Evolutionary conservation across 2,797 vertebrate species (phyloP).

Genomic region (Pseudochaenichthys georgianus): DNA sequence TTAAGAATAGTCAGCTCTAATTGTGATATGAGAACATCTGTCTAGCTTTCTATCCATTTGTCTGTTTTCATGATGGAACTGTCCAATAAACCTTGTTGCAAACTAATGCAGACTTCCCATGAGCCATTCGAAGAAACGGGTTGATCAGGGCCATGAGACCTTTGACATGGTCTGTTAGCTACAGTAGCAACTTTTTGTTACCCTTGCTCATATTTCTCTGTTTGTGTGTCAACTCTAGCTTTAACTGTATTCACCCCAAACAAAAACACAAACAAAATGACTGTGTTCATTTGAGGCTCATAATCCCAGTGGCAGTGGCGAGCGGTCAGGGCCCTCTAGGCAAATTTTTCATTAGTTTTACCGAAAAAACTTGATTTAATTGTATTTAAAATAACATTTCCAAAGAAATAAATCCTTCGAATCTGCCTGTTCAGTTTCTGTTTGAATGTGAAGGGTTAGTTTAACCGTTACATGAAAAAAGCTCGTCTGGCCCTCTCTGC

Average conservation of each 20-base stretch:
- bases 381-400: no score
- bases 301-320: constrained; percentile 61
- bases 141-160: constrained; percentile 33
- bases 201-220: constrained; percentile 1
- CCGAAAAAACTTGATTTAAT: no score
- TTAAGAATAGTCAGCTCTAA: constrained; percentile 10
- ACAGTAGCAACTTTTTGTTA: constrained; percentile 16
- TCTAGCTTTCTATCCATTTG: constrained; percentile 14
- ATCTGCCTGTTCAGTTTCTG: no score
- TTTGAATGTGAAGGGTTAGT: no score
- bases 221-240: constrained; percentile 27
- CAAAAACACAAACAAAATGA: constrained; percentile 50
- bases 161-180: constrained; percentile 38
- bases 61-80: not conserved
- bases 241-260: constrained; percentile 48
- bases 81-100: not conserved
- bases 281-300: constrained; percentile 56
- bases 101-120: constrained; percentile 17
- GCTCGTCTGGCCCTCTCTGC: no score
- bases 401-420: no score
- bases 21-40: constrained; percentile 13
- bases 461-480: no score
- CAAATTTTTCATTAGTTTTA: no score
- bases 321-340: no score
- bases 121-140: constrained; percentile 7